Evolutionary conservation across 2,888 invertebrate species (phyloP), one percentile per base, ranked within the genome.

Genomic region (Formica aserva): DNA sequence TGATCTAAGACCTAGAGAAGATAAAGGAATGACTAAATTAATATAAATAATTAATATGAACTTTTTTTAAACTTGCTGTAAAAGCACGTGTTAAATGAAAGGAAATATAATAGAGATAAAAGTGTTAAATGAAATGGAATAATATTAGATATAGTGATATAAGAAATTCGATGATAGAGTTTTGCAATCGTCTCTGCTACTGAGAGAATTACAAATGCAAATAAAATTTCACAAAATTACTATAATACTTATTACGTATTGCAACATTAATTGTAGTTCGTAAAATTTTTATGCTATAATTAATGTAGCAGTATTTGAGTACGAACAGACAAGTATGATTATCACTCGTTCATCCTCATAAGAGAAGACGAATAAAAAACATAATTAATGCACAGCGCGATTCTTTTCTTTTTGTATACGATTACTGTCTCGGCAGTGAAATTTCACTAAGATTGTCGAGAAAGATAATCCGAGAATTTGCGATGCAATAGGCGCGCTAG

Each of bases 401-500:
- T 22, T 38, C 66, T 57, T 41, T n/a, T 76, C 13, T 52, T 82
- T 22, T 11, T 38, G 18, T 18, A 8, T 29, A 32, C n/a, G 18
- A 13, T 55, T 63, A 26, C 63, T 22, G 15, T 57, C 48, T 62
- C 63, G 41, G 11, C 55, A 65, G 69, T 26, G 63, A 83, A 83
- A 78, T 63, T 72, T 83, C 18, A 80, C 76, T 76, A 52, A 29
- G 83, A 85, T 85, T 71, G 63, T 66, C 78, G 76, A 85, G 82
- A 81, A 85, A 83, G 88, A 91, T 91, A 87, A 82, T 66, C 45
- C n/a, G 38, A 55, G 71, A 75, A 66, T 77, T 65, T 72, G 52
- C 82, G 83, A 74, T 60, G 66, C 60, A 77, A 82, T 52, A 57
- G 35, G 57, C 72, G 65, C 71, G 67, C 74, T 57, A 52, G 63